A percentile compares a stretch with the other conserved stretches of the same genome.
phyloP scores from a whole-genome alignment of 2,797 vertebrate species.

The Muscicapa comitata region DNA sequence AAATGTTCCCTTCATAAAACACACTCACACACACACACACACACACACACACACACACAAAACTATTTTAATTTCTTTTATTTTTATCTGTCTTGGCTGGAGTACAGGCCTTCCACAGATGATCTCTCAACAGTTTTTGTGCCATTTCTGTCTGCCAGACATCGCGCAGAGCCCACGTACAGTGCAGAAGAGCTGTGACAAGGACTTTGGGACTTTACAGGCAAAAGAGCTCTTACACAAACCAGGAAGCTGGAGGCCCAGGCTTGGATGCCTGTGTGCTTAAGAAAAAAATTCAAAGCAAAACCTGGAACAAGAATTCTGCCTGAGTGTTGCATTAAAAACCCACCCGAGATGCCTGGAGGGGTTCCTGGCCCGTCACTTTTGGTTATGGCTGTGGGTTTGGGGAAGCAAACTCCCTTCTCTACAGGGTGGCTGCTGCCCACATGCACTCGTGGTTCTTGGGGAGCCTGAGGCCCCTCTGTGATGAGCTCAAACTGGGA shows the following conservation, averaged over 20 bases:
- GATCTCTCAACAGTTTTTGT: slow-evolving; percentile 83
- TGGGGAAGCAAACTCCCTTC: background rate
- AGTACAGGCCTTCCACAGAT: slow-evolving; percentile 83
- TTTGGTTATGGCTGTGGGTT: slow-evolving; percentile 26
- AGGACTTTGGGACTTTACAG: slow-evolving; percentile 60
- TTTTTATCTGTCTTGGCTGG: slow-evolving; percentile 84
- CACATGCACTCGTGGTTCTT: background rate
- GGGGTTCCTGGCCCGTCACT: slow-evolving; percentile 14
- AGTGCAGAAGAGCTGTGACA: slow-evolving; percentile 55
- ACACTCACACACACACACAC: slow-evolving; percentile 6
- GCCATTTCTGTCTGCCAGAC: slow-evolving; percentile 75
- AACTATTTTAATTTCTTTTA: slow-evolving; percentile 75
- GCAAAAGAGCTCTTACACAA: slow-evolving; percentile 61
- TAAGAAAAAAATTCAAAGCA: slow-evolving; percentile 30
- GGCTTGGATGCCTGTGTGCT: slow-evolving; percentile 38
- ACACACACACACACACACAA: background rate
- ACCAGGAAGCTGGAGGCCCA: slow-evolving; percentile 42
- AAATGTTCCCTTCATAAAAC: slow-evolving; percentile 80
- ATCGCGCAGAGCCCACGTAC: slow-evolving; percentile 36
- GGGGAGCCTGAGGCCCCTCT: background rate
- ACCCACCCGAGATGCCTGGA: background rate
- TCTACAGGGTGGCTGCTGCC: background rate
- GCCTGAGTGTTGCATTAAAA: background rate
- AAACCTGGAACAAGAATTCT: slow-evolving; percentile 65
- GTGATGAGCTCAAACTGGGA: background rate